These are phyloP conservation scores for Sylvia borin DNA, from an alignment of 2,797 vertebrate species.

Conservation along the genomic window DNA sequence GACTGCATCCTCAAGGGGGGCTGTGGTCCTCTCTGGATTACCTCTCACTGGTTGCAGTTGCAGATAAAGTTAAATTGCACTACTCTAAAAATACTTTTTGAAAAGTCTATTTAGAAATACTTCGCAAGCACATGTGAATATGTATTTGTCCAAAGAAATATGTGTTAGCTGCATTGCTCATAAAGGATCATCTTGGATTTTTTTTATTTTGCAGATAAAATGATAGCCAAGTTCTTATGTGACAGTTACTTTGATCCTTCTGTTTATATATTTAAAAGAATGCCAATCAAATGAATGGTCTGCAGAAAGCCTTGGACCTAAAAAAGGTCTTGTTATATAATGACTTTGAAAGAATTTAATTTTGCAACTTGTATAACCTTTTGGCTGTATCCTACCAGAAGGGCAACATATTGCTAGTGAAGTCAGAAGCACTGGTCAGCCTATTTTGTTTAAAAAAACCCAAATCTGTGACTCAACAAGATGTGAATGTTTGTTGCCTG, in stretches of 20 bases:
- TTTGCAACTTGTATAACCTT: conserved; percentile 1
- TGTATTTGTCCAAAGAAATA: conserved; percentile 64
- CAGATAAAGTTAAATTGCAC: conserved; percentile 70
- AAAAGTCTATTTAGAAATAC: conserved; percentile 59
- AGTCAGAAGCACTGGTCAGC: background rate
- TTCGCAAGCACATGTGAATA: conserved; percentile 47
- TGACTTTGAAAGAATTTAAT: conserved; percentile 11
- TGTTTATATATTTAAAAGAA: conserved; percentile 68
- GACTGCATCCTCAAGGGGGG: background rate
- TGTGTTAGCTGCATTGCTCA: conserved; percentile 63
- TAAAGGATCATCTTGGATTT: conserved; percentile 53
- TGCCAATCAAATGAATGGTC: conserved; percentile 28
- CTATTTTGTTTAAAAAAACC: background rate
- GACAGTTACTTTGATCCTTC: conserved; percentile 60
- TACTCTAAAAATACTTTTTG: conserved; percentile 68
- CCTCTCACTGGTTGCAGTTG: conserved; percentile 27
- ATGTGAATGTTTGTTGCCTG: conserved; percentile 33
- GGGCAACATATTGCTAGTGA: background rate
- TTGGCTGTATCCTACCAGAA: conserved; percentile 24
- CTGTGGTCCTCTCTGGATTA: background rate
- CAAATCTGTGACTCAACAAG: conserved; percentile 13
- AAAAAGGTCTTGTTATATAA: conserved; percentile 17
- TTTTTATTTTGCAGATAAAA: conserved; percentile 68
- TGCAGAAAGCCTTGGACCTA: conserved; percentile 49
- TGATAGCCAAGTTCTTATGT: conserved; percentile 64